Evolutionary conservation across 2,888 invertebrate genomes (phyloP).

Genomic region (Polyommatus icarus): DNA sequence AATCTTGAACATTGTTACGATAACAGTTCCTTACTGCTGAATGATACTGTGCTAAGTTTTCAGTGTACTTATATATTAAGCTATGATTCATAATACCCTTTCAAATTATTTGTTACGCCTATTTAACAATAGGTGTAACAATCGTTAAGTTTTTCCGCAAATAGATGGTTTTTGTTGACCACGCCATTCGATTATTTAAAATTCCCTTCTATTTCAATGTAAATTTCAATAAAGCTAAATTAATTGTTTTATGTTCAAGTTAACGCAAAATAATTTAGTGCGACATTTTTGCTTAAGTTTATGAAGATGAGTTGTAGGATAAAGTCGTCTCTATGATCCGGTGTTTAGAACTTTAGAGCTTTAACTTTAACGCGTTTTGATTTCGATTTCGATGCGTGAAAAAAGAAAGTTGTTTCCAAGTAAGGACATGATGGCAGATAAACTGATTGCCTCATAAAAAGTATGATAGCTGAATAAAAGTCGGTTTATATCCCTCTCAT

Average conservation of each 20-base stretch:
- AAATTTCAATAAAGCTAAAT: not conserved
- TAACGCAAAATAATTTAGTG: too few relatives aligned
- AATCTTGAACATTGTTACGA: conserved; percentile 55
- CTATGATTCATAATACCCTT: conserved; percentile 60
- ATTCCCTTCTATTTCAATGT: not conserved
- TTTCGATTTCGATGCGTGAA: too few relatives aligned
- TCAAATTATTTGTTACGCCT: conserved; percentile 61
- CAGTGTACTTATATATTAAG: conserved; percentile 63
- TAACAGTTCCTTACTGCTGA: conserved; percentile 6
- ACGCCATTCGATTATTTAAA: not conserved
- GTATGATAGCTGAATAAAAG: too few relatives aligned
- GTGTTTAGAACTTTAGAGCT: too few relatives aligned
- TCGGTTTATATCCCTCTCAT: too few relatives aligned
- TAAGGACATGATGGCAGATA: too few relatives aligned
- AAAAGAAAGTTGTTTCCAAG: too few relatives aligned
- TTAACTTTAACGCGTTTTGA: too few relatives aligned
- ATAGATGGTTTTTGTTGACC: not conserved
- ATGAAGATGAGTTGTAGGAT: too few relatives aligned
- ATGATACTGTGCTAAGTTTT: conserved; percentile 9
- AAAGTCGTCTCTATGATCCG: too few relatives aligned
- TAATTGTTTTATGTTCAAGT: not conserved
- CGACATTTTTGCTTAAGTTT: too few relatives aligned
- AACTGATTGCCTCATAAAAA: too few relatives aligned
- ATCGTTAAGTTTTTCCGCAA: conserved; percentile 36
- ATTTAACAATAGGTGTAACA: conserved; percentile 51